Percentiles rank a stretch among this genome's conserved stretches.
Evolutionary conservation across 2,797 vertebrate genomes (phyloP).

Genomic region (Nyctibius grandis): DNA sequence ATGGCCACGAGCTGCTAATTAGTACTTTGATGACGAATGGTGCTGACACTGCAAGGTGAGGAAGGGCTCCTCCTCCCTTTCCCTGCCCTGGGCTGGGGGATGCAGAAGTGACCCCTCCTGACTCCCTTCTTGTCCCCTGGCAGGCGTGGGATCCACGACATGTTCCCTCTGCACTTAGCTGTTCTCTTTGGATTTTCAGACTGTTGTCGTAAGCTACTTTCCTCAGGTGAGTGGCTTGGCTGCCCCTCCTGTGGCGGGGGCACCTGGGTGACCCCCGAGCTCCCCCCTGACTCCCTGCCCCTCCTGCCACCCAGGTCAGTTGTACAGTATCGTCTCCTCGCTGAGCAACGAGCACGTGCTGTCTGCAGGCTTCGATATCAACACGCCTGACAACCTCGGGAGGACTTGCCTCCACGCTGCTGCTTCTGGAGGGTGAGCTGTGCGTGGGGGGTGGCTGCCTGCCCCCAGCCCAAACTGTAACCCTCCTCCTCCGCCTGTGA

Average conservation of each 20-base stretch:
- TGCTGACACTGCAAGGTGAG: slow-evolving; percentile 92
- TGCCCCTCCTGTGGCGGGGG: accelerated
- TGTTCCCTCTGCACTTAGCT: slow-evolving; percentile 97
- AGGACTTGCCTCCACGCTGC: slow-evolving; percentile 98
- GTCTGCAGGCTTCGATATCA: slow-evolving; percentile 97
- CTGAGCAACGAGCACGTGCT: slow-evolving; percentile 97
- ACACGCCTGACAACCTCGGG: slow-evolving; percentile 94
- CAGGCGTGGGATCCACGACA: slow-evolving; percentile 93
- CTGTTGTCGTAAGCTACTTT: slow-evolving; percentile 99
- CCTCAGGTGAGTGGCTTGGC: slow-evolving; percentile 82
- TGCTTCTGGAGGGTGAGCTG: slow-evolving; percentile 92
- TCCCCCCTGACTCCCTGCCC: not conserved
- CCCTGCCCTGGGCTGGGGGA: not conserved
- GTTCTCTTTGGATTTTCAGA: slow-evolving; percentile 97
- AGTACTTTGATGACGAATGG: slow-evolving; percentile 97
- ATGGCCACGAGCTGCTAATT: slow-evolving; percentile 96
- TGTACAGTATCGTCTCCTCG: slow-evolving; percentile 98
- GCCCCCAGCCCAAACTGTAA: no score
- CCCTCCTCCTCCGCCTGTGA: accelerated
- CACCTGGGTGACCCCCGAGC: not conserved
- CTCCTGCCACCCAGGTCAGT: slow-evolving; percentile 83
- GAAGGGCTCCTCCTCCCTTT: not conserved
- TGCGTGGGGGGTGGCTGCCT: no score
- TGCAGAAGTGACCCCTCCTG: accelerated
- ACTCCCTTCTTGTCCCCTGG: not conserved